A percentile compares a stretch with the other conserved stretches of the same genome.
Conservation (phyloP, 2,113 vertebrate genomes). For the Nerophis ophidion region DNA sequence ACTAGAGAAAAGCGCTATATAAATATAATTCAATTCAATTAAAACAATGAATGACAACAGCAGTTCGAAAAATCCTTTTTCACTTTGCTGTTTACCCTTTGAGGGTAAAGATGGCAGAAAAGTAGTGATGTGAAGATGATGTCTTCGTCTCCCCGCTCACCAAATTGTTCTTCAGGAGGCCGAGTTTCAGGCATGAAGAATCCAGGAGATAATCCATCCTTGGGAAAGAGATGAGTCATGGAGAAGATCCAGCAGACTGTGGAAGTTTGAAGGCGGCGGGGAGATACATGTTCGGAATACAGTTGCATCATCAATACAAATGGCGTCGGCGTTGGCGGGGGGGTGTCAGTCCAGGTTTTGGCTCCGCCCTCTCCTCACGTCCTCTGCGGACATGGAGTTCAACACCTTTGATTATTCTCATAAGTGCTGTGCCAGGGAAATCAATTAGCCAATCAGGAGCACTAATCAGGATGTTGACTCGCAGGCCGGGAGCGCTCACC, state of each 20-base stretch:
- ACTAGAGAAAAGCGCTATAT: too few relatives aligned
- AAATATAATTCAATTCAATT: too few relatives aligned
- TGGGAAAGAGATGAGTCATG: constrained; percentile 14
- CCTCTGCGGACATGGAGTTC: constrained; percentile 18
- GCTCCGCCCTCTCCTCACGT: constrained; percentile 1
- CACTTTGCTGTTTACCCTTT: constrained; percentile 16
- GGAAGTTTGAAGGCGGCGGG: constrained; percentile 9
- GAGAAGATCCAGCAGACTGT: constrained; percentile 12
- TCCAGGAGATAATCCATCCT: constrained; percentile 10
- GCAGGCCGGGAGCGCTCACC: neutral
- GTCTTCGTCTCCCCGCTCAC: constrained; percentile 17
- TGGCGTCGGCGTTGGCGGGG: constrained; percentile 15
- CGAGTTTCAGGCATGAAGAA: constrained; percentile 21
- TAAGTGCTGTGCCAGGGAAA: constrained; percentile 33
- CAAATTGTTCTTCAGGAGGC: constrained; percentile 14
- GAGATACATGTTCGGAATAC: neutral
- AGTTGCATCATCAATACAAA: constrained; percentile 19
- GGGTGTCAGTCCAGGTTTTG: constrained; percentile 19
- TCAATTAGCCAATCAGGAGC: constrained; percentile 21
- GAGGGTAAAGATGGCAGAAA: constrained; percentile 1
- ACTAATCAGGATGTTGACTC: constrained; percentile 20
- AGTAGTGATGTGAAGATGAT: constrained; percentile 11
- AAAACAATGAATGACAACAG: neutral
- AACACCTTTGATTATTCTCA: constrained; percentile 25
- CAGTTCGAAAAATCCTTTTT: constrained; percentile 33